These are phyloP conservation scores for Myotis pilosus DNA, from an alignment of 2,797 vertebrate genomes.

Conservation along the genomic window DNA sequence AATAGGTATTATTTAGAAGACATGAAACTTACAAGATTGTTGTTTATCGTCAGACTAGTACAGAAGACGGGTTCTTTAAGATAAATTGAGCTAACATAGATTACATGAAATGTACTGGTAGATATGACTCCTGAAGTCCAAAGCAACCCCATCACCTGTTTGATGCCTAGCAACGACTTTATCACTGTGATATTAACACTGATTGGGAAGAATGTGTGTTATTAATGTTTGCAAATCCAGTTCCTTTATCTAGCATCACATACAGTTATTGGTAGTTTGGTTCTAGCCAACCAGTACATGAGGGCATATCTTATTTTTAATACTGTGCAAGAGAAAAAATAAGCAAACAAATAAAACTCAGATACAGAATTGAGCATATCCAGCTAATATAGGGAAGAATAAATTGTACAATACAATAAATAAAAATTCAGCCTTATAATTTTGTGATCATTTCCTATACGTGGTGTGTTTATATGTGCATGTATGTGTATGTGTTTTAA, in stretches of 20 bases:
- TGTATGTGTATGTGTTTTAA: neutral
- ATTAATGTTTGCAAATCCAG: neutral
- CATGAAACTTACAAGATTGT: conserved; percentile 26
- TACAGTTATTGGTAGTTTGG: neutral
- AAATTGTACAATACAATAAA: neutral
- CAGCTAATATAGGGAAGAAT: neutral
- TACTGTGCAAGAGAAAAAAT: neutral
- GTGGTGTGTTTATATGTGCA: neutral
- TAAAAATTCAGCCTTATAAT: neutral
- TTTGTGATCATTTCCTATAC: neutral
- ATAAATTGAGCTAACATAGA: neutral
- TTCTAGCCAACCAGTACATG: neutral
- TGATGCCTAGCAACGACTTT: neutral
- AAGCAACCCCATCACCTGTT: neutral
- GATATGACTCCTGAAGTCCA: neutral
- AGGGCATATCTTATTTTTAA: neutral
- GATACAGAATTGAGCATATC: neutral
- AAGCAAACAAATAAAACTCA: neutral
- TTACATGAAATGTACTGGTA: neutral
- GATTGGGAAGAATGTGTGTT: neutral
- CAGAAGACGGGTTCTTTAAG: neutral
- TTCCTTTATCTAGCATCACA: neutral
- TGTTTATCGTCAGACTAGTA: neutral
- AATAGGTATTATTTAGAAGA: conserved; percentile 50
- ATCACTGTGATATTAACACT: neutral